phyloP scores from a whole-genome alignment of 2,797 vertebrate species.

The Cheirogaleus major region DNA sequence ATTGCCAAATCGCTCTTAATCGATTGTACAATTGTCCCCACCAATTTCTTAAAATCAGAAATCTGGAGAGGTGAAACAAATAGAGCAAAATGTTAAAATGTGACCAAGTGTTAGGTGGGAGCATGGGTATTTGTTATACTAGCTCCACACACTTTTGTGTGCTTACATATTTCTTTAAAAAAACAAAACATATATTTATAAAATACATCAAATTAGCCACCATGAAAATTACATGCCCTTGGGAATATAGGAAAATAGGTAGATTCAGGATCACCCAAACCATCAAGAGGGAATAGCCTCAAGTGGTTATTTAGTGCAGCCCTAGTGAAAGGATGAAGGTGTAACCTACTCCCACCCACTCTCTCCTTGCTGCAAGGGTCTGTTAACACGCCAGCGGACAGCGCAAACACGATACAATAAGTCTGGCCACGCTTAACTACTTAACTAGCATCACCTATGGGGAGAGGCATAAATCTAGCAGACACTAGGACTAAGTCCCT shows the following conservation, averaged over 20 bases:
- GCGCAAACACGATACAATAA: neutral
- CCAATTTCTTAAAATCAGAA: constrained; percentile 23
- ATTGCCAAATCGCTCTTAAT: neutral
- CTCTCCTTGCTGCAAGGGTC: neutral
- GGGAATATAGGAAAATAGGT: neutral
- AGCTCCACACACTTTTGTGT: neutral
- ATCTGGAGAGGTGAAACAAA: neutral
- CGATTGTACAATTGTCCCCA: neutral
- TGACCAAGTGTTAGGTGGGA: neutral
- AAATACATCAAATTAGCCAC: neutral
- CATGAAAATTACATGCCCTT: neutral
- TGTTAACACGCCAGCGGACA: neutral
- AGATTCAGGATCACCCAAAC: neutral
- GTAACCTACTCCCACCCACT: neutral
- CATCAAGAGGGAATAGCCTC: neutral
- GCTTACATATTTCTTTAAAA: neutral
- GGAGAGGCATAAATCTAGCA: neutral
- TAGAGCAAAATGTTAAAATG: neutral
- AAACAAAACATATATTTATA: neutral
- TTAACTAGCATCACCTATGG: neutral
- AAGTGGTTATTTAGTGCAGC: neutral
- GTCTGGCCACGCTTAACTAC: neutral
- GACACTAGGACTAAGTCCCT: neutral
- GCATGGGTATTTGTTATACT: neutral
- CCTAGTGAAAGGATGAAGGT: neutral